Base-by-base conservation (phyloP, 2,113 vertebrate species). In the Carettochelys insculpta region DNA sequence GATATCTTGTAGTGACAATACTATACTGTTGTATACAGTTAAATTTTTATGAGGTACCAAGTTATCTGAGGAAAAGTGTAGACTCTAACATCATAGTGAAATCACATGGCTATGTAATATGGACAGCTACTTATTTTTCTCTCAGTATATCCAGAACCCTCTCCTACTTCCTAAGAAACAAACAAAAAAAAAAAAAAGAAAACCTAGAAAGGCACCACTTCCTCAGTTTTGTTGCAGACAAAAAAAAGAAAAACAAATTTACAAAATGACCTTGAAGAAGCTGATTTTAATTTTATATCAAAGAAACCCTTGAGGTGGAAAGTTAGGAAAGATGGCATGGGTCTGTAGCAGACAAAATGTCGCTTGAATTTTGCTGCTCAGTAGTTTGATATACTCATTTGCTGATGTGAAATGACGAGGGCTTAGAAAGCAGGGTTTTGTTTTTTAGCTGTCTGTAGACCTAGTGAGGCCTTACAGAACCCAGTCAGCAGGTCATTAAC, bases 401-500 rank as follows among this genome's bases (percentile, higher is more conserved):
- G 97, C 97, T 98, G 97, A 98, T 98, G 97, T 48, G 97, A 98
- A 97, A 96, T 97, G 98, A 98, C 97, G 96, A 98, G 98, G 96
- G 97, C 98, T 98, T 98, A 98, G 98, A 98, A 97, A 98, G 98
- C 97, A 97, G 95, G 97, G 97, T 97, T 98, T 98, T 98, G 97
- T 98, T 97, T 98, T 97, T 97, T 97, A 97, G 97, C 98, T 97
- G 97, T 97, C 97, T 97, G 96, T 97, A 98, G 98, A 97, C 98
- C 98, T 97, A 97, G 97, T 96, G 97, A 97, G 97, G 96, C 96
- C 97, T 97, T 97, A 91, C 97, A 97, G 97, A 98, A 97, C 98
- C 98, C 97, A 98, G 97, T 98, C 98, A 98, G 98, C 98, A 98
- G 98, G 98, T 98, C 98, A 98, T 97, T 98, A 99, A 98, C 99